Base-by-base conservation (phyloP, 2,888 invertebrate genomes). In the Ectemnius cavifrons region DNA sequence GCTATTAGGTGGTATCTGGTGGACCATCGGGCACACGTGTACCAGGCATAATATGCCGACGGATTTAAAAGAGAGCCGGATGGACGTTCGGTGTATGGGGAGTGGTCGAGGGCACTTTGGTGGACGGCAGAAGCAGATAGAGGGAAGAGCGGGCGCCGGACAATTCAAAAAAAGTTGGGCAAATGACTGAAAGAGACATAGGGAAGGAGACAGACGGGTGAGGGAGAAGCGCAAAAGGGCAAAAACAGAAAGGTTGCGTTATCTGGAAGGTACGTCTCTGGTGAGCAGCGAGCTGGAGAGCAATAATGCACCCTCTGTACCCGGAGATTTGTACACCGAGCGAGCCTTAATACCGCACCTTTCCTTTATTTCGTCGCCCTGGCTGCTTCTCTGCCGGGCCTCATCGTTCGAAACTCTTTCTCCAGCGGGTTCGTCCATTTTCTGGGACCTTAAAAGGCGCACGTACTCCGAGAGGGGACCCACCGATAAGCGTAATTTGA, bases 401-500 rank as follows among this genome's bases (percentile, higher is more conserved):
- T 14, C 37, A 0, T 49, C 6, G 20, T 46, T 47, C 46, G 46
- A 11, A 52, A 47, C 27, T 20, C 67, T 27, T 14, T 46, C 56
- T 71, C 63, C 46, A 27, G 47, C 18, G 66, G 58, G 65, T 20
- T 61, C 67, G 73, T 71, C 67, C 82, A 73, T 78, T 78, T 81
- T 81, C 81, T 75, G 81, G 73, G 73, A 66, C 85, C 83, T 79
- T 84, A 82, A 87, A 85, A 84, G 84, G 80, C 80, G 78, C 83
- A 81, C 80, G 82, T 82, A 82, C 74, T 77, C 77, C 75, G 72
- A 77, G 65, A 70, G 77, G 77, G 37, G 37, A 37, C 71, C 73
- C 75, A 78, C 76, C 85, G 88, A 89, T 88, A 88, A 87, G 86
- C 81, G 84, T 85, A 87, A 88, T 88, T 88, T 87, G 87, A 88